A percentile compares a stretch with the other conserved stretches of the same genome.
phyloP scores from a whole-genome alignment of 2,113 vertebrate genomes.

The Solea solea region DNA sequence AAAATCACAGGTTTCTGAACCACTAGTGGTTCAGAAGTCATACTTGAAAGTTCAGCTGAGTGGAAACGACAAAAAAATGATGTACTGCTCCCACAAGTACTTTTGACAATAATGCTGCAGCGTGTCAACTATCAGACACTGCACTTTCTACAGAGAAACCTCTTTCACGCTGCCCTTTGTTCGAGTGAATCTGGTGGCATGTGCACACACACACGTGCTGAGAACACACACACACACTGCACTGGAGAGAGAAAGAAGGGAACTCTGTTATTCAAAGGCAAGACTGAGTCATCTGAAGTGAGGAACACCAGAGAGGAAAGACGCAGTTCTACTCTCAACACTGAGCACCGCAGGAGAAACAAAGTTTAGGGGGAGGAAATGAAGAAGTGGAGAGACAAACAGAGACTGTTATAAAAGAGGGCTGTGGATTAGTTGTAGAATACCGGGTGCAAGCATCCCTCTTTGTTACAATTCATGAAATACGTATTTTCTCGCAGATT shows the following conservation, averaged over 20 bases:
- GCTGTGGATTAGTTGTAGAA: no score
- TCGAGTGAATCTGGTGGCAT: slow-evolving; percentile 6
- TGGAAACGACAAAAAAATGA: no score
- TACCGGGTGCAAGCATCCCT: no score
- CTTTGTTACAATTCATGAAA: no score
- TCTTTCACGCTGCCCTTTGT: neutral
- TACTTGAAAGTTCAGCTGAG: no score
- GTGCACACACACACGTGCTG: neutral
- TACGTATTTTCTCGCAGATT: no score
- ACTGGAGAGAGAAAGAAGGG: slow-evolving; percentile 48
- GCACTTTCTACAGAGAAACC: neutral
- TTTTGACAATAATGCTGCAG: neutral
- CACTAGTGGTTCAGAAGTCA: no score
- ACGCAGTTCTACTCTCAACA: slow-evolving; percentile 2
- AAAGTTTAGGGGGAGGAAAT: neutral
- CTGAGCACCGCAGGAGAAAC: neutral
- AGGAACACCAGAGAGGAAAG: slow-evolving; percentile 40
- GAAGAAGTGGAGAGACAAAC: neutral
- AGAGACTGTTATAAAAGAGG: neutral
- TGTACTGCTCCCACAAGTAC: neutral
- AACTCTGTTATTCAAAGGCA: slow-evolving; percentile 63
- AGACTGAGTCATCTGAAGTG: slow-evolving; percentile 61
- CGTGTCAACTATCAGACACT: neutral
- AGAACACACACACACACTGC: neutral
- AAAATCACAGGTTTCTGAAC: no score